A percentile compares a stretch with the other conserved stretches of the same genome.
Evolutionary conservation across 1,140 invertebrate genomes (phyloP).

Genomic region (Zaprionus capensis): DNA sequence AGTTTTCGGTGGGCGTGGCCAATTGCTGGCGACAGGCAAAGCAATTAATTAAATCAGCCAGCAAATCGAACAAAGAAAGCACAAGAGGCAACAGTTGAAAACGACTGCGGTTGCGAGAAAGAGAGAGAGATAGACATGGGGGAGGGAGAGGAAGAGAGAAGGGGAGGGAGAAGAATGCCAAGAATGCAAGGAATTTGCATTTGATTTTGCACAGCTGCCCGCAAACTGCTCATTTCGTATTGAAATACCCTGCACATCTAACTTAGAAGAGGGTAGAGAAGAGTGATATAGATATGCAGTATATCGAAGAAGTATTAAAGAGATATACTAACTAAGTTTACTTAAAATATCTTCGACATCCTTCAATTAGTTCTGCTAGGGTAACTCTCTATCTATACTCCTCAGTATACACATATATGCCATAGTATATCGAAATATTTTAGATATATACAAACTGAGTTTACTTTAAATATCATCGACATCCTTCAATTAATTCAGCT

Average conservation of each 20-base stretch:
- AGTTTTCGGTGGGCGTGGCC: conserved; percentile 67
- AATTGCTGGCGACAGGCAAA: conserved; percentile 70
- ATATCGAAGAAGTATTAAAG: background rate
- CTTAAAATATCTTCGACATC: no score
- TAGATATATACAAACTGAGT: no score
- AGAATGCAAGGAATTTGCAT: conserved; percentile 9
- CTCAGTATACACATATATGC: background rate
- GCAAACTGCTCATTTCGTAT: background rate
- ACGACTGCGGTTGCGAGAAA: background rate
- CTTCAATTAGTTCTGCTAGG: background rate
- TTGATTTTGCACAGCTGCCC: background rate
- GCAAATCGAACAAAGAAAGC: conserved; percentile 37
- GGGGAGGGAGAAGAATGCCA: background rate
- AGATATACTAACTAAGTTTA: no score
- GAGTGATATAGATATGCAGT: background rate
- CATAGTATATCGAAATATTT: background rate
- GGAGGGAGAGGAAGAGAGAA: background rate
- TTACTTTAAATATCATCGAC: no score
- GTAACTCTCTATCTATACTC: background rate
- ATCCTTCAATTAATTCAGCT: no score
- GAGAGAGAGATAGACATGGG: background rate
- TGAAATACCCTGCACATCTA: background rate
- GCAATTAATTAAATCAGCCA: conserved; percentile 78
- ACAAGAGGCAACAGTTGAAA: conserved; percentile 58
- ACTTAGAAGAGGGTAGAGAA: background rate